Base-by-base conservation (phyloP, 2,888 invertebrate species). In the Apamea monoglypha region DNA sequence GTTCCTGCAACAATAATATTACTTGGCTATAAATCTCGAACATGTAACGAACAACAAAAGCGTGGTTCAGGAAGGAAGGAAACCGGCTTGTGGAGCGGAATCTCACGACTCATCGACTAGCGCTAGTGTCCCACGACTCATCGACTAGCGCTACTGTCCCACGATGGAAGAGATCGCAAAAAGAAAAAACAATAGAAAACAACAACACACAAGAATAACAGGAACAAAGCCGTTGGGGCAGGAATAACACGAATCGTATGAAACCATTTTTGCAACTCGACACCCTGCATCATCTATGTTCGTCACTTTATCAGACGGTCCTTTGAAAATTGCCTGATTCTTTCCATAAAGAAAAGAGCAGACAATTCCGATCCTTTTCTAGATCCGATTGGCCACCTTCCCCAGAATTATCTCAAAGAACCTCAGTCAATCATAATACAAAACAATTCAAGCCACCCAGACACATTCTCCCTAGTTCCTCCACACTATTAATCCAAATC, bases 61-160 rank as follows among this genome's bases (percentile, higher is more conserved):
- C 36, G 64, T 36, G 7, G 47, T 59, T 61, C 25, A 56, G 71
- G 71, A 81, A 68, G 70, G 63, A 74, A 85, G 76, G 70, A 72
- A 77, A 78, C 84, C 77, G 74, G 77, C 59, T 69, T 61, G n/a
- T 36, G 12, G 44, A 59, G 71, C 67, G 59, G 47, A 44, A 63
- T 74, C 82, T 67, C 82, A 86, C 74, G 78, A 75, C 72, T 69
- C 29, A 66, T 47, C 64, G 32, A 25, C n/a, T 47, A 40, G 47
- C 25, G 16, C 14, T 53, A 75, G 66, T 47, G 47, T 66, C n/a
- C n/a, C 82, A 86, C 74, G 78, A 75, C 72, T 69, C 29, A 66
- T 47, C 64, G 32, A 25, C n/a, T 47, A 40, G 47, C 25, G 16
- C 14, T 53, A 75, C 61, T 47, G 47, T 77, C 74, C 63, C 74